Base-by-base conservation (phyloP, 2,113 vertebrate species). In the Melanerpes aurifrons region DNA sequence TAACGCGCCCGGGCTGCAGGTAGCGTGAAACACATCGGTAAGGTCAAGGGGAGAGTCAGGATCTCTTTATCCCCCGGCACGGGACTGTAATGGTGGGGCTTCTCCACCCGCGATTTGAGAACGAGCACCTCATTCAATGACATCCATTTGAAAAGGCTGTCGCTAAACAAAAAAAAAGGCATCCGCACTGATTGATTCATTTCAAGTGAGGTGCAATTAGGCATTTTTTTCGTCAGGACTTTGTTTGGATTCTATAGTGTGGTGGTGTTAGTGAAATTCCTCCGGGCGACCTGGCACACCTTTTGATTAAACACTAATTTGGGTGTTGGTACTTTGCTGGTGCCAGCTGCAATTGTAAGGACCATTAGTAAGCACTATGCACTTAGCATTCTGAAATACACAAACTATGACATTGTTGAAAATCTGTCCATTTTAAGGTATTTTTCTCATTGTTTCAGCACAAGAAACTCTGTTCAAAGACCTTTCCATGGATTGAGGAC, bases 321-420 rank as follows among this genome's bases (percentile, higher is more conserved):
- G 89, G 89, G 92, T 93, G 92, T 86, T 81, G 91, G 80, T 56
- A 84, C 79, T 86, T 22, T 32, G 86, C 61, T 56, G 74, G 37
- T 89, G 87, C 45, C 82, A 72, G 92, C 54, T 87, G 90, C 74
- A 10, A 63, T 35, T 73, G 90, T 57, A 68, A 9, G 69, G 86
- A 77, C 37, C 63, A 57, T 63, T 26, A 57, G 62, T 20, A 21
- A 61, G 62, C 35, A 0, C 35, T 22, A 35, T 6, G 16, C 5
- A 0, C 35, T 43, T 20, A 2, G 15, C 26, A 1, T 56, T 79
- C 71, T 35, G 72, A 71, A 77, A 68, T 31, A 2, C 3, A 2
- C 45, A 22, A 25, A 25, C 22, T 21, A 3, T 0, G 7, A 4
- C 16, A 11, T 3, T 29, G 75, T 16, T 82, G n/a, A 69, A 57